Base-by-base conservation (phyloP, 2,113 vertebrate genomes). In the Labrus mixtus region DNA sequence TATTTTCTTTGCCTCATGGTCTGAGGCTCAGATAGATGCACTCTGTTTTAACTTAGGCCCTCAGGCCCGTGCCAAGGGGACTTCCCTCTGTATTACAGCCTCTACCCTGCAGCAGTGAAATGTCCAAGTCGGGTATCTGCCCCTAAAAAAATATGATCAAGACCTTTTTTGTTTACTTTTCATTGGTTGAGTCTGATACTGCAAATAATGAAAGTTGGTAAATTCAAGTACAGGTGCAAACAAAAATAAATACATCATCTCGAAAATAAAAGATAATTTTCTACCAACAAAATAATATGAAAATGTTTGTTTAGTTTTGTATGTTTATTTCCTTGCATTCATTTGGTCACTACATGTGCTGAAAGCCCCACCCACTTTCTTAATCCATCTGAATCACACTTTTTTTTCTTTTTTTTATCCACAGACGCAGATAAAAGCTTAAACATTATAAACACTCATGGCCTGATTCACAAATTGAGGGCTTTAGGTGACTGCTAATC, bases 41-140 rank as follows among this genome's bases (percentile, higher is more conserved):
- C 15, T 61, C 19, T 41, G 58, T 67, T 85, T 78, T 46, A 81
- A 64, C 68, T 48, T 37, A 53, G 65, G 45, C 55, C 72, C 69
- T 48, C 48, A 2, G 62, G 45, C 64, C 6, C 46, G 76, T 43
- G 20, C 59, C 76, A 74, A 8, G 15, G 69, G 58, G 50, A 66
- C 51, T 71, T 70, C 13, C 19, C 25, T 57, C 45, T 78, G 63
- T 76, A 64, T 70, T 51, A 68, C 53, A 88, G 62, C 65, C n/a
- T 55, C 29, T 15, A 8, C 19, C 51, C 59, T 51, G 41, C 57
- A 66, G 68, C 71, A 62, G 29, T 73, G 39, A 69, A 73, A 39
- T 62, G 29, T 75, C n/a, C 41, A 57, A 58, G 54, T 60, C 50
- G 36, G 60, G 39, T 71, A 70, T 41, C 43, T 4, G 36, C 68